Percentiles rank a stretch among this genome's conserved stretches.
phyloP scores from a whole-genome alignment of 2,797 vertebrate species.

The Labeo calbasu region DNA sequence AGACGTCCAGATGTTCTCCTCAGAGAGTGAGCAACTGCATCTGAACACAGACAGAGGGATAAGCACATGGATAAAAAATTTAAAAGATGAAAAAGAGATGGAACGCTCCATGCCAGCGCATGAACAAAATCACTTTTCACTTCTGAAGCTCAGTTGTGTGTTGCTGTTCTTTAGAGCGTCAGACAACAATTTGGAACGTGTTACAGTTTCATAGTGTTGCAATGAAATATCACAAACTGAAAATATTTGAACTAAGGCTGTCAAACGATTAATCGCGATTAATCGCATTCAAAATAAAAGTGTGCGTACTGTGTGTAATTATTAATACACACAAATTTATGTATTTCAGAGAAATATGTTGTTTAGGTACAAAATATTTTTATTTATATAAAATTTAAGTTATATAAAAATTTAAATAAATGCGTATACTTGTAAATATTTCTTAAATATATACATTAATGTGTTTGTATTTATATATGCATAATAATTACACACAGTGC shows the following conservation, averaged over 20 bases:
- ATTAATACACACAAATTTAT: no score
- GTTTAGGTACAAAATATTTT: no score
- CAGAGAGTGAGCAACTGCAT: constrained; percentile 11
- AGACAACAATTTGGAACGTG: not conserved
- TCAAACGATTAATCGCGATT: no score
- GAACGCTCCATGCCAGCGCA: not conserved
- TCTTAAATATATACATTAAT: no score
- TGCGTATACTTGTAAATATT: no score
- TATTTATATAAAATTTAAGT: no score
- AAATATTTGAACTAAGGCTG: not conserved
- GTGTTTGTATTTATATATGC: no score
- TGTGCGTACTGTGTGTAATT: no score
- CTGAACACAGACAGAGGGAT: constrained; percentile 17
- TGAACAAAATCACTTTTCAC: not conserved
- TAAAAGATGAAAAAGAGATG: not conserved
- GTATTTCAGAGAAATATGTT: no score
- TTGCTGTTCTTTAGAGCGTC: not conserved
- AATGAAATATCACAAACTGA: not conserved
- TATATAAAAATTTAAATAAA: no score
- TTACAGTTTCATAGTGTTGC: not conserved
- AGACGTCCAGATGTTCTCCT: not conserved
- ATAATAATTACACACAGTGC: no score
- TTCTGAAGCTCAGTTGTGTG: not conserved
- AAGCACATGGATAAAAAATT: not conserved
- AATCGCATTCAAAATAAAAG: no score